phyloP scores from a whole-genome alignment of 2,797 vertebrate genomes.

The Merluccius polli region DNA sequence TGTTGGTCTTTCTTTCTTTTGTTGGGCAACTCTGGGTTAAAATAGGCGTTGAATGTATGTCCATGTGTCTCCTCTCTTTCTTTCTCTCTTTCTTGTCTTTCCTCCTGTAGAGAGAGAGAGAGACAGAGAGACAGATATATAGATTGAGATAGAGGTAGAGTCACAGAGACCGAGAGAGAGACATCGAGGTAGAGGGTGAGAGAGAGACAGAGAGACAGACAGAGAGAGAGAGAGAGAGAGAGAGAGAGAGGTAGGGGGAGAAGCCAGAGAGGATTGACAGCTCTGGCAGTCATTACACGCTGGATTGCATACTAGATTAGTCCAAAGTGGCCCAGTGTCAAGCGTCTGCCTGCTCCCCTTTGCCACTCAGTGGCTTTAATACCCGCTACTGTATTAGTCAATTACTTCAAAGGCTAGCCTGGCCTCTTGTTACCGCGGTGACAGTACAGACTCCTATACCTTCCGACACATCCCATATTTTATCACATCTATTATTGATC shows the following conservation, averaged over 20 bases:
- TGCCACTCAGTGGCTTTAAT: constrained; percentile 99
- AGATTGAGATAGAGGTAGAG: not conserved
- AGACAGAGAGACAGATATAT: not conserved
- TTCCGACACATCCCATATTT: constrained; percentile 49
- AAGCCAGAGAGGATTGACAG: constrained; percentile 97
- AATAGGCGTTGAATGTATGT: not conserved
- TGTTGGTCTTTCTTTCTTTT: not conserved
- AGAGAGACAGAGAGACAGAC: not conserved
- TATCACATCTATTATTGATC: constrained; percentile 52
- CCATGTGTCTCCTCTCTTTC: not conserved
- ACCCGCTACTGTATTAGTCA: constrained; percentile 99
- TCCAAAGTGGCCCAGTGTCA: constrained; percentile 99
- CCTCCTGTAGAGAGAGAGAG: not conserved
- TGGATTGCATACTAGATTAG: constrained; percentile 99
- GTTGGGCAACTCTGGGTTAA: too few relatives aligned
- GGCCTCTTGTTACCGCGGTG: constrained; percentile 62
- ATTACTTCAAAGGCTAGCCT: constrained; percentile 94
- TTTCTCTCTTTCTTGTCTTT: not conserved
- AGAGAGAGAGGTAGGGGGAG: constrained; percentile 14
- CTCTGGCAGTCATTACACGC: constrained; percentile 99
- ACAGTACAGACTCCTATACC: constrained; percentile 34
- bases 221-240: constrained; percentile 3
- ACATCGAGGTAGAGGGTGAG: not conserved
- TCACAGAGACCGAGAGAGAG: not conserved
- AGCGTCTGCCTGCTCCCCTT: constrained; percentile 98